Conservation (phyloP, 2,113 vertebrate species). For the Amphiprion percula region DNA sequence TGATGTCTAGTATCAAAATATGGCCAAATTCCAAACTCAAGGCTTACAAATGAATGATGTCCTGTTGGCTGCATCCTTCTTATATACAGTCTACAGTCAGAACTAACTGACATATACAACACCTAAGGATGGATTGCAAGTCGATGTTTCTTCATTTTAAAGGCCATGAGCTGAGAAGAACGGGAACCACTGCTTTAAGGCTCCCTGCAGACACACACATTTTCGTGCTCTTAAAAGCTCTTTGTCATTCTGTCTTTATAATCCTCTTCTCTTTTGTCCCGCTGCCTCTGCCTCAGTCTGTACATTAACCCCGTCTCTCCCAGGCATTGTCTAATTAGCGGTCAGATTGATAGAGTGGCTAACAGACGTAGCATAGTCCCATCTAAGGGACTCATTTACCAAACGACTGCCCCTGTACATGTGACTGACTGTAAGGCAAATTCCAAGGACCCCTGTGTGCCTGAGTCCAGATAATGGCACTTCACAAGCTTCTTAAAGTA, state of each 20-base stretch:
- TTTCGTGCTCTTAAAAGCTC: constrained; percentile 1
- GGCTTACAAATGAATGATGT: too few species aligned
- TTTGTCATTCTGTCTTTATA: constrained; percentile 19
- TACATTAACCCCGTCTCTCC: constrained; percentile 38
- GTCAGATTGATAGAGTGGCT: constrained; percentile 27
- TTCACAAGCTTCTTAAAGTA: constrained; percentile 3
- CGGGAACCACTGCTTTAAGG: neutral
- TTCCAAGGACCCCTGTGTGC: neutral
- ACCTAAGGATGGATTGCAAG: neutral
- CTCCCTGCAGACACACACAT: neutral
- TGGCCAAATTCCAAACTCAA: too few species aligned
- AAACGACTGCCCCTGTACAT: constrained; percentile 20
- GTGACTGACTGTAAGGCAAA: constrained; percentile 20
- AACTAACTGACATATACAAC: neutral
- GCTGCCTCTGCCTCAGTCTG: neutral
- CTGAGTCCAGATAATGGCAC: neutral
- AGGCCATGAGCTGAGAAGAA: constrained; percentile 3
- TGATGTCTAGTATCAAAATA: too few species aligned
- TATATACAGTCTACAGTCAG: neutral
- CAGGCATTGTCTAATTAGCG: constrained; percentile 41
- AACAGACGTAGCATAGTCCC: neutral
- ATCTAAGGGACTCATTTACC: constrained; percentile 23
- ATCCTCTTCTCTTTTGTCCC: constrained; percentile 8
- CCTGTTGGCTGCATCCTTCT: too few species aligned
- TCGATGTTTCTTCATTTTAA: constrained; percentile 18